These are phyloP conservation scores for Notothenia rossii DNA, from an alignment of 2,113 vertebrate genomes.

Conservation along the genomic window DNA sequence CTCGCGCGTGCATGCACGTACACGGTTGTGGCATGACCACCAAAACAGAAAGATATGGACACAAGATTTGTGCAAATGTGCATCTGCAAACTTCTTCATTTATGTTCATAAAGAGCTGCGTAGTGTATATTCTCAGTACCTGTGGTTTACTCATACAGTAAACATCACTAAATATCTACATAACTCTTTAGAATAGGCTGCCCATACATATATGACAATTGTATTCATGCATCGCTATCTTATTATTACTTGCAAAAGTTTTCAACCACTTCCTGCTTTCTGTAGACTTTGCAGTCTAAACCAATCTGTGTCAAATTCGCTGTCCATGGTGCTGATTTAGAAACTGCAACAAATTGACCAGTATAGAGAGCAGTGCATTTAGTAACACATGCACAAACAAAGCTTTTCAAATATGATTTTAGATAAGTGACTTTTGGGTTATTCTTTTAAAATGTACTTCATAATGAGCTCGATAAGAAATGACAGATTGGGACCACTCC, in stretches of 20 bases:
- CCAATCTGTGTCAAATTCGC: neutral
- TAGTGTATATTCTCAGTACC: neutral
- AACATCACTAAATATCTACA: neutral
- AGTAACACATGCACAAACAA: neutral
- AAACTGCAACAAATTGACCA: neutral
- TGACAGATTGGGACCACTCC: neutral
- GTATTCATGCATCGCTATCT: neutral
- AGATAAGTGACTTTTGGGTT: too few relatives aligned
- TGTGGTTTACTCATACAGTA: neutral
- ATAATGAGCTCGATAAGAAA: too few relatives aligned
- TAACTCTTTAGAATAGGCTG: neutral
- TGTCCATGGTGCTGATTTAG: conserved; percentile 54
- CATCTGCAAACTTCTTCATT: neutral
- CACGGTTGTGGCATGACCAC: too few relatives aligned
- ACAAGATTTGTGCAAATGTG: too few relatives aligned
- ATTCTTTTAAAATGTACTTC: too few relatives aligned
- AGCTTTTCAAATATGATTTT: neutral
- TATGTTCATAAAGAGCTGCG: neutral
- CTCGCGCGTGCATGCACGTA: too few relatives aligned
- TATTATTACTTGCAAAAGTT: conserved; percentile 1
- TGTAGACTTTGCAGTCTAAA: neutral
- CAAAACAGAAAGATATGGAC: too few relatives aligned
- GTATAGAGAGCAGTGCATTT: neutral
- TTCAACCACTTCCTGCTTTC: neutral
- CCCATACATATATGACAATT: neutral